Conservation (phyloP, 2,888 invertebrate species). For the Meandrusa payeni region DNA sequence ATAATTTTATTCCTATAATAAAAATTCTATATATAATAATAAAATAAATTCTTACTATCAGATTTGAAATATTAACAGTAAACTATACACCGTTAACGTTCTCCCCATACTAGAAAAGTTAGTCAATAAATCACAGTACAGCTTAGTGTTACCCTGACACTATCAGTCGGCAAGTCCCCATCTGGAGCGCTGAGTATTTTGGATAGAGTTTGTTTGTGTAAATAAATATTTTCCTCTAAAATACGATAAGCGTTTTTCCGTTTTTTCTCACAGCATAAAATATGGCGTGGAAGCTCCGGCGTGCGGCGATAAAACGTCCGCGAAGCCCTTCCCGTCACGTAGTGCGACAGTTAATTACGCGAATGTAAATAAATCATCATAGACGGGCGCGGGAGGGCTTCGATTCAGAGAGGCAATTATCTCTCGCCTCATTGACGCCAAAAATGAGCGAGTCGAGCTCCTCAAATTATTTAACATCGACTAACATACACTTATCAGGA, state of each 20-base stretch:
- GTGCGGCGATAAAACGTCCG: slow-evolving; percentile 69
- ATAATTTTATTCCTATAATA: too few relatives aligned
- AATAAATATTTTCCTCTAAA: slow-evolving; percentile 66
- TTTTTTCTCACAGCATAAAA: slow-evolving; percentile 71
- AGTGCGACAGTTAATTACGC: slow-evolving; percentile 79
- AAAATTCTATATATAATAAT: too few relatives aligned
- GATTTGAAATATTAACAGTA: slow-evolving; percentile 6
- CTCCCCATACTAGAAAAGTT: slow-evolving; percentile 42
- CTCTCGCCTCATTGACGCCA: slow-evolving; percentile 75
- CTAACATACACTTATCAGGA: slow-evolving; percentile 48
- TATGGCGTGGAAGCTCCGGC: slow-evolving; percentile 60
- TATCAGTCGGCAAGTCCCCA: slow-evolving; percentile 64
- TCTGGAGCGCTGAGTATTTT: slow-evolving; percentile 65
- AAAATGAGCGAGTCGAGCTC: slow-evolving; percentile 61
- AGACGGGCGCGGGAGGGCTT: slow-evolving; percentile 71
- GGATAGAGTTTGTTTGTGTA: slow-evolving; percentile 68
- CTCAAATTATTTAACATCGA: slow-evolving; percentile 51
- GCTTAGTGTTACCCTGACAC: slow-evolving; percentile 56
- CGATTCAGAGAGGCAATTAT: slow-evolving; percentile 77
- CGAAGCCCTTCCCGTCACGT: slow-evolving; percentile 75
- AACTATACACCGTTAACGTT: slow-evolving; percentile 24
- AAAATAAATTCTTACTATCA: too few relatives aligned
- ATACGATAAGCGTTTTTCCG: slow-evolving; percentile 68
- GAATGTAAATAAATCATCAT: slow-evolving; percentile 80
- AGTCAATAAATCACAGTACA: slow-evolving; percentile 60